These are phyloP conservation scores for Rhinopomastus cyanomelas DNA, from an alignment of 2,113 vertebrate species.

Conservation along the genomic window DNA sequence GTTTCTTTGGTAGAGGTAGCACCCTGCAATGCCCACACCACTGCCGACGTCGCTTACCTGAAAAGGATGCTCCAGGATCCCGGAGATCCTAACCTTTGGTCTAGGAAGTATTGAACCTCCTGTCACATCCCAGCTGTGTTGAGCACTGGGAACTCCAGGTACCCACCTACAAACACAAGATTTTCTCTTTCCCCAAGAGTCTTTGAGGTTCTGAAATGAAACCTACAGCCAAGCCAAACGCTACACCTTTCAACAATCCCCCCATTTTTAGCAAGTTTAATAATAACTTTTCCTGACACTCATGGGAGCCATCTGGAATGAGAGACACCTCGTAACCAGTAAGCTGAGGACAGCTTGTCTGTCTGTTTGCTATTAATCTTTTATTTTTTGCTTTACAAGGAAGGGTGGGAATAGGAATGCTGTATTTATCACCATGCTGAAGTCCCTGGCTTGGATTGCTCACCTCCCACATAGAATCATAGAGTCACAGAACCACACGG, in stretches of 20 bases:
- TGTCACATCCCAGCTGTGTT: neutral
- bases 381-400: neutral
- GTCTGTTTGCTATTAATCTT: constrained; percentile 12
- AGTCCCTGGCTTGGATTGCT: neutral
- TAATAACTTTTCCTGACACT: neutral
- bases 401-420: constrained; percentile 43
- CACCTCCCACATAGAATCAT: neutral
- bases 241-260: neutral
- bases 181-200: neutral
- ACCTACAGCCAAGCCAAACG: neutral
- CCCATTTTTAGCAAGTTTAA: neutral
- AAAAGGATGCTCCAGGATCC: neutral
- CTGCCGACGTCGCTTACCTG: neutral
- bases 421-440: neutral
- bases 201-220: neutral
- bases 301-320: neutral
- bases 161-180: neutral
- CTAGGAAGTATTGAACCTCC: neutral
- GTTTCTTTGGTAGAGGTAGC: neutral
- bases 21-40: fast-evolving
- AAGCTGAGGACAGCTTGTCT: neutral
- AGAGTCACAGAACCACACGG: no score
- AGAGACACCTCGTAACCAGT: neutral
- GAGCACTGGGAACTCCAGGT: neutral
- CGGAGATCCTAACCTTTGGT: neutral